These are phyloP conservation scores for Myanophis thanlyinensis DNA, from an alignment of 2,113 vertebrate species.

Conservation along the genomic window DNA sequence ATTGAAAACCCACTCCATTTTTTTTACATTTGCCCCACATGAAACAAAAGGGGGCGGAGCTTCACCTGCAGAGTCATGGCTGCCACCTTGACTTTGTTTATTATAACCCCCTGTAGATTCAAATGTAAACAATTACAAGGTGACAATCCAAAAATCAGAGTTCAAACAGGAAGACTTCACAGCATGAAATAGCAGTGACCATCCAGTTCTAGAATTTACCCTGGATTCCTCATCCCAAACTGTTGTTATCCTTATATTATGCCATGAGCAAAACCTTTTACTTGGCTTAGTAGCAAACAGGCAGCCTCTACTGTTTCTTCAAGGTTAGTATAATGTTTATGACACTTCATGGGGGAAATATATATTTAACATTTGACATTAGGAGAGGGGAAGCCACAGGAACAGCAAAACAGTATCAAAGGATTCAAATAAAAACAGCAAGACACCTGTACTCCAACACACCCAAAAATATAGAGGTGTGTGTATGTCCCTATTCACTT, in stretches of 20 bases:
- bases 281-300: background rate
- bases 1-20: background rate
- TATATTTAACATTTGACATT: background rate
- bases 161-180: background rate
- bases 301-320: background rate
- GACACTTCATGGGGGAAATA: background rate
- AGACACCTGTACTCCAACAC: background rate
- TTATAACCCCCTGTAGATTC: background rate
- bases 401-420: background rate
- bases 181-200: background rate
- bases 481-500: background rate
- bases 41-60: background rate
- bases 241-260: background rate
- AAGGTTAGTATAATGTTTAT: background rate
- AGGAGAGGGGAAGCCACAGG: background rate
- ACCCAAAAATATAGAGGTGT: background rate
- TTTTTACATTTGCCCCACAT: background rate
- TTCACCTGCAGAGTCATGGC: background rate
- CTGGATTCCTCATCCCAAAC: background rate
- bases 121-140: background rate
- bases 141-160: background rate
- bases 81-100: background rate
- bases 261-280: background rate
- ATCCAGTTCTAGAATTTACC: background rate
- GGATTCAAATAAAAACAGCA: background rate